Percentiles rank a stretch among this genome's conserved stretches.
These are phyloP conservation scores for Phalangium opilio DNA, from an alignment of 2,888 invertebrate species.

Conservation along the genomic window DNA sequence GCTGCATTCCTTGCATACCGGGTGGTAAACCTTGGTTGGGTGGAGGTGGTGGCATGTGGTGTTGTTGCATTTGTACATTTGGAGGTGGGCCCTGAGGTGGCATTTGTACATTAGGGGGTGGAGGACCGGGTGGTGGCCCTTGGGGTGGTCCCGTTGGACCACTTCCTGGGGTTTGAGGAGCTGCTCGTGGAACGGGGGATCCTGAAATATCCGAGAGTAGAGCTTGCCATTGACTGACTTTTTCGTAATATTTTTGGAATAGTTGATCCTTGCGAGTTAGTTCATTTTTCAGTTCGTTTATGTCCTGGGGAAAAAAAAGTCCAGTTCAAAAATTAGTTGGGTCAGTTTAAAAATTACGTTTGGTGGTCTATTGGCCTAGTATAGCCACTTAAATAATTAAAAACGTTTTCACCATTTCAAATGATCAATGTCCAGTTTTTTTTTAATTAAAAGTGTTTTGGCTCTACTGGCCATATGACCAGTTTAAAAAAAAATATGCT, in stretches of 20 bases:
- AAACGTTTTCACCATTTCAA: too few species aligned
- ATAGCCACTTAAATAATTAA: too few species aligned
- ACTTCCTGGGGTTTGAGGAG: slow-evolving; percentile 11
- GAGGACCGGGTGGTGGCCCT: slow-evolving; percentile 5
- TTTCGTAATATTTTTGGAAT: slow-evolving; percentile 72
- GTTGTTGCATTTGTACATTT: slow-evolving; percentile 4
- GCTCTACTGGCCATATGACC: too few species aligned
- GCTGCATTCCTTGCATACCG: background rate
- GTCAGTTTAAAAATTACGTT: background rate
- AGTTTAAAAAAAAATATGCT: slow-evolving; percentile 9
- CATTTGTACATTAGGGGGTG: slow-evolving; percentile 6
- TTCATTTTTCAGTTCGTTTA: slow-evolving; percentile 66
- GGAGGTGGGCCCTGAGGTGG: slow-evolving; percentile 7
- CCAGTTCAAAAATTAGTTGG: too few species aligned
- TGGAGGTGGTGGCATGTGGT: slow-evolving; percentile 12
- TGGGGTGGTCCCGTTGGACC: slow-evolving; percentile 9
- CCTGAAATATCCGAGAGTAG: slow-evolving; percentile 37
- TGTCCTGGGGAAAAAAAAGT: slow-evolving; percentile 41
- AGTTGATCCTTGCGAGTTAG: slow-evolving; percentile 76
- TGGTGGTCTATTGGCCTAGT: too few species aligned
- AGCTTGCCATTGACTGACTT: slow-evolving; percentile 78
- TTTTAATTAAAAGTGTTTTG: background rate
- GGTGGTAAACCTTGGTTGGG: background rate
- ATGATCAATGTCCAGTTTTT: too few species aligned
- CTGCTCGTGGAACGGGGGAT: slow-evolving; percentile 16